These are phyloP conservation scores for Holothuria scabra DNA, from an alignment of 53 echinoderm and acorn worm genomes.

Conservation along the genomic window DNA sequence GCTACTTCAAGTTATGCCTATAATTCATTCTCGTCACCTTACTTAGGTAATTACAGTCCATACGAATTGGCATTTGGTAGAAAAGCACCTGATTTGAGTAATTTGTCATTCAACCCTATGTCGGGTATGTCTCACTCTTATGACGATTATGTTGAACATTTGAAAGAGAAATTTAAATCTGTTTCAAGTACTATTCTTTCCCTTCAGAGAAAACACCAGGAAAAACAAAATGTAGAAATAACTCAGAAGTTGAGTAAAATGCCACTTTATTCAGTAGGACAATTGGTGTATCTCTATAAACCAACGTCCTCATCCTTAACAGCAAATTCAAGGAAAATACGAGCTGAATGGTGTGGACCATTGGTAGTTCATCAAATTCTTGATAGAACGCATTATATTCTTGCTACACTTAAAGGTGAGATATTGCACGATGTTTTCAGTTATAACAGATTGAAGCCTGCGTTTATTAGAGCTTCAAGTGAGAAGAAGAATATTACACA, in stretches of 20 bases:
- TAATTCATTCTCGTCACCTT: not conserved
- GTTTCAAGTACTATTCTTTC: too few relatives aligned
- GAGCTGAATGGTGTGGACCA: conserved; percentile 15
- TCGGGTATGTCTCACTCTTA: too few relatives aligned
- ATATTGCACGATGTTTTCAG: conserved; percentile 4
- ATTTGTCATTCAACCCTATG: conserved; percentile 9
- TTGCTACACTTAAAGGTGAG: conserved; percentile 3
- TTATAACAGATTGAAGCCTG: conserved; percentile 1
- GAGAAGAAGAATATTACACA: not conserved
- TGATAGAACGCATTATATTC: not conserved
- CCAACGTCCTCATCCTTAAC: not conserved
- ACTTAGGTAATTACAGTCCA: conserved; percentile 44
- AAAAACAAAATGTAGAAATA: too few relatives aligned
- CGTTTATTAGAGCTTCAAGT: not conserved
- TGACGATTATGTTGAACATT: too few relatives aligned
- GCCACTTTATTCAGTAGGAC: not conserved
- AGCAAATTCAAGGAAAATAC: not conserved
- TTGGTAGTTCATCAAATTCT: not conserved
- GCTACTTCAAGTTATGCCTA: not conserved
- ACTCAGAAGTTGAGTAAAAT: too few relatives aligned
- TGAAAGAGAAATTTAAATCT: too few relatives aligned
- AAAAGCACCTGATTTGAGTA: conserved; percentile 22
- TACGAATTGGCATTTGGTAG: conserved; percentile 47
- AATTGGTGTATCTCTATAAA: conserved; percentile 13
- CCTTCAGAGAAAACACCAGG: too few relatives aligned